Evolutionary conservation across 2,888 invertebrate species (phyloP).

Genomic region (Amorpha juglandis): DNA sequence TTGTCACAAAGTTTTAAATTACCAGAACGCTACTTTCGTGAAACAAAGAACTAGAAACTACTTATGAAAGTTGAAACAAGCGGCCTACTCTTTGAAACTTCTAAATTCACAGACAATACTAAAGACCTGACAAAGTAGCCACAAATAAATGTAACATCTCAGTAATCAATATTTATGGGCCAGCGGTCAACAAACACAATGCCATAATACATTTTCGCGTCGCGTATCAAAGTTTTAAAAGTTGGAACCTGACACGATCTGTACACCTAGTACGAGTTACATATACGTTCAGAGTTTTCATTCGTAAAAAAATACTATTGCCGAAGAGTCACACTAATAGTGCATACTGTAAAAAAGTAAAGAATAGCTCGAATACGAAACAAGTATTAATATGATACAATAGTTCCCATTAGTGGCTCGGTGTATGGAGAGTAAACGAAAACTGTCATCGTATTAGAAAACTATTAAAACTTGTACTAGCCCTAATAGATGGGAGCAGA

Average conservation of each 20-base stretch:
- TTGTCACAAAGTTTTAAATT: background rate
- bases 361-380: too few species aligned
- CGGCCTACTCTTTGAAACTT: background rate
- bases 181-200: background rate
- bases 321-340: too few species aligned
- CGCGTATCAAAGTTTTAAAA: slow-evolving; percentile 13
- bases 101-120: background rate
- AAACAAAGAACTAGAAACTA: background rate
- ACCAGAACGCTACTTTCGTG: background rate
- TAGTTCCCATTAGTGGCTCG: too few species aligned
- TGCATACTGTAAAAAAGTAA: too few species aligned
- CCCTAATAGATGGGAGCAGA: too few species aligned
- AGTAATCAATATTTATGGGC: background rate
- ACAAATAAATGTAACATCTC: background rate
- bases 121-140: background rate
- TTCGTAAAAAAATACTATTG: too few species aligned
- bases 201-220: background rate
- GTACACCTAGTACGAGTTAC: too few species aligned
- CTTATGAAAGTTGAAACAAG: background rate
- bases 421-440: too few species aligned
- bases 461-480: too few species aligned
- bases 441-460: too few species aligned
- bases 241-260: background rate
- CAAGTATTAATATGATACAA: too few species aligned
- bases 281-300: too few species aligned